Base-by-base conservation (phyloP, 2,797 vertebrate species). In the Amblyopsis hoosieri region DNA sequence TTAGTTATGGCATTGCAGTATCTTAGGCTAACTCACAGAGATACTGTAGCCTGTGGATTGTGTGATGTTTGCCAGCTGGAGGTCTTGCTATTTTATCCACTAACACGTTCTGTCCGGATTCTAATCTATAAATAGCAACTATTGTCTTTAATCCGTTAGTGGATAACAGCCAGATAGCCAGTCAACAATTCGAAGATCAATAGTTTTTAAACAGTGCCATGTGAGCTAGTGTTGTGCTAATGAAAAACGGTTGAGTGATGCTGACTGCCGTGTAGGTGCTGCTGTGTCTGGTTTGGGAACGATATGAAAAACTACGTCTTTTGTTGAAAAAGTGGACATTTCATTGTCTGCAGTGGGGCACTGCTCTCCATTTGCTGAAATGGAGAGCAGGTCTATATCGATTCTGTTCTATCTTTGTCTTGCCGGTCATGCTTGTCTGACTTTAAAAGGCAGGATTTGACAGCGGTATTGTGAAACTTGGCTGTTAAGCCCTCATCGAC, bases 181-280 rank as follows among this genome's bases (percentile, higher is more conserved):
- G 47, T 48, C n/a, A 3, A 45, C 67, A 67, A 73, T 69, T 51
- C n/a, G 29, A 57, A 37, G 64, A 68, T 79, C 71, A 57, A 69
- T 79, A 64, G 23, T 46, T 59, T 23, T n/a, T 61, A 53, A 75
- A 65, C 15, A 55, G 52, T 17, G 46, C 54, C 54, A 68, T 75
- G 65, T 55, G 48, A 57, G 71, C 58, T 46, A 69, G 73, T 78
- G 60, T 60, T 70, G 5, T 58, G 54, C 59, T 67, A 15, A 57
- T 37, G 45, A 67, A 58, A 49, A 11, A 47, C 3, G 52, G 10
- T 54, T 63, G 14, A 3, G 3, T 49, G 37, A 3, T 2, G 4
- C 59, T 54, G 12, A 65, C 51, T 23, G 37, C 55, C 4, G 14
- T 42, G 6, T 42, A 42, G 37, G 37, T 42, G 23, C 37, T 29